phyloP scores from a whole-genome alignment of 2,797 vertebrate genomes.

The Ctenopoma multispine region DNA sequence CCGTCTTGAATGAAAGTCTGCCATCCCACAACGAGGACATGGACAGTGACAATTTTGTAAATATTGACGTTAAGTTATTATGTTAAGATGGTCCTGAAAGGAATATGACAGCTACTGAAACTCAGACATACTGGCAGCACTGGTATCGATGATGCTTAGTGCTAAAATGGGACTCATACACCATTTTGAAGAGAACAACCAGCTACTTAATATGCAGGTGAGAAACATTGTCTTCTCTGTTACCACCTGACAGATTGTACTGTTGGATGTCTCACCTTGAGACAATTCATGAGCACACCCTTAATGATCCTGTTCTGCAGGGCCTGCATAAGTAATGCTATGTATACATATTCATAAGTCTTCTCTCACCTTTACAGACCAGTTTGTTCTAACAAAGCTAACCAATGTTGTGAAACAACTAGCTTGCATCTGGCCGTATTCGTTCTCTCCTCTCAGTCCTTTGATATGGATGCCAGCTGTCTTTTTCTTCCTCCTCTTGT shows the following conservation, averaged over 20 bases:
- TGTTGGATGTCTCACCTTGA: conserved; percentile 62
- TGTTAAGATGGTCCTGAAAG: not conserved
- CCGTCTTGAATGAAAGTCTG: too few relatives aligned
- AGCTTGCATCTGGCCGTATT: conserved; percentile 80
- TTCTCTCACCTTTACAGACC: conserved; percentile 53
- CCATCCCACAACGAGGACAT: too few relatives aligned
- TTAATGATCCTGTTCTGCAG: conserved; percentile 46
- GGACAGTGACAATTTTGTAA: too few relatives aligned
- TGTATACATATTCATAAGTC: conserved; percentile 73
- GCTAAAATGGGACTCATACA: not conserved
- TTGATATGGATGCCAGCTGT: conserved; percentile 78
- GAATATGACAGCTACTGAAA: not conserved
- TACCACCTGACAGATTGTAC: conserved; percentile 5
- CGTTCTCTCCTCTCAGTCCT: conserved; percentile 63
- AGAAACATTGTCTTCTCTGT: conserved; percentile 36
- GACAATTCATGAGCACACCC: conserved; percentile 57
- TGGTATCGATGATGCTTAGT: not conserved
- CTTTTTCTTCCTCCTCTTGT: conserved; percentile 70
- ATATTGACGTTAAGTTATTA: too few relatives aligned
- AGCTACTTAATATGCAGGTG: not conserved
- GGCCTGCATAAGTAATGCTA: conserved; percentile 70
- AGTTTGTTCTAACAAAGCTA: conserved; percentile 60
- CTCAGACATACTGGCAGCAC: too few relatives aligned
- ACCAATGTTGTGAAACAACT: conserved; percentile 60
- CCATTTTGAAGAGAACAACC: not conserved